Percentiles rank a stretch among this genome's conserved stretches.
Conservation (phyloP, 2,113 vertebrate species). For the Aplodontia rufa region DNA sequence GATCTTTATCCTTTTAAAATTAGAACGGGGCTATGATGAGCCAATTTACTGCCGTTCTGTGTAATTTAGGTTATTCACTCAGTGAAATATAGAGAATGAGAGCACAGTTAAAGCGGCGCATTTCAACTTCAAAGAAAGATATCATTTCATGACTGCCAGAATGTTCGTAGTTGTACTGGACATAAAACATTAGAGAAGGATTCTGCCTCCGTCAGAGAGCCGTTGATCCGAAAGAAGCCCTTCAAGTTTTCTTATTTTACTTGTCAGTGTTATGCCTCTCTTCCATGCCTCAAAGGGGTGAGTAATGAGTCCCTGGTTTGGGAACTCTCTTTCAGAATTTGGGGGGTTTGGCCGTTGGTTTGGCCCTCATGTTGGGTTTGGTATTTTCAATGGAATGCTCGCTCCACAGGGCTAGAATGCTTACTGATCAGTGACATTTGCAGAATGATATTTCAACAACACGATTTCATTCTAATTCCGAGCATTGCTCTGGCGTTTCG, state of each 20-base stretch:
- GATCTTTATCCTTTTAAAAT: conserved; percentile 82
- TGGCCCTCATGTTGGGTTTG: background rate
- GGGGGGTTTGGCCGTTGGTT: conserved; percentile 10
- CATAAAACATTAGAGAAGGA: conserved; percentile 31
- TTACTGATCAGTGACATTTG: conserved; percentile 51
- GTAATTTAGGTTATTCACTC: conserved; percentile 82
- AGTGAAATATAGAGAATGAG: conserved; percentile 71
- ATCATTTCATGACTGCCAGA: conserved; percentile 45
- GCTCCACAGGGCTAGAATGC: background rate
- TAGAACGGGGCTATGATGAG: conserved; percentile 77
- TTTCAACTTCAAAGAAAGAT: conserved; percentile 59
- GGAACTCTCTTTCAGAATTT: conserved; percentile 27
- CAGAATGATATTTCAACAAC: conserved; percentile 40
- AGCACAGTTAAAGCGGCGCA: conserved; percentile 62
- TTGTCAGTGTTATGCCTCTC: background rate
- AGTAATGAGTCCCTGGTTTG: background rate
- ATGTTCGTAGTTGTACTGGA: conserved; percentile 58
- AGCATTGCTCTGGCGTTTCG: conserved; percentile 66
- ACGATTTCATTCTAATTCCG: conserved; percentile 58
- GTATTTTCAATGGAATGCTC: conserved; percentile 28
- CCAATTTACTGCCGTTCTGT: conserved; percentile 77
- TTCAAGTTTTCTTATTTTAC: conserved; percentile 38
- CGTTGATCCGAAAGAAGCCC: conserved; percentile 21
- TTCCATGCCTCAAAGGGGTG: background rate
- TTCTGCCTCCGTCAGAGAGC: conserved; percentile 54